These are phyloP conservation scores for Pantherophis guttatus DNA, from an alignment of 2,113 vertebrate species.

Conservation along the genomic window DNA sequence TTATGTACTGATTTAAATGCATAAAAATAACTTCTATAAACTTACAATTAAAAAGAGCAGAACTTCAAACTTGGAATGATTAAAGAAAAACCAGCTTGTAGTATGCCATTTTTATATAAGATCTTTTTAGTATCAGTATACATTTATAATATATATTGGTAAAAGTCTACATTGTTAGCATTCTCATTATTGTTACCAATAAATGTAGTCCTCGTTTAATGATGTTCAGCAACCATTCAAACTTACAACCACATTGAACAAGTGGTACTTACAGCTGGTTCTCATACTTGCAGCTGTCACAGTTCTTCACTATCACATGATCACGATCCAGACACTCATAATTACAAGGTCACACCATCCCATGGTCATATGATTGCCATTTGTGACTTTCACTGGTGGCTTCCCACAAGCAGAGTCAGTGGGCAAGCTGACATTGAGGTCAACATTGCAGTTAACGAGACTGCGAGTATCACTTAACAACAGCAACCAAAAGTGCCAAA, in stretches of 20 bases:
- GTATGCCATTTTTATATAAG: neutral
- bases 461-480: neutral
- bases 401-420: neutral
- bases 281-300: neutral
- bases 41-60: neutral
- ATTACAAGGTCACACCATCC: neutral
- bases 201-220: neutral
- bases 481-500: neutral
- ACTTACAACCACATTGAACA: neutral
- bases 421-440: neutral
- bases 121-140: neutral
- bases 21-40: neutral
- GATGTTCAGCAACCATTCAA: neutral
- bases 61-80: neutral
- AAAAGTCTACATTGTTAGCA: neutral
- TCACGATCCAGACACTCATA: neutral
- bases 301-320: neutral
- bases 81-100: neutral
- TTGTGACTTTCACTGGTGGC: neutral
- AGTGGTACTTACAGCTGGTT: neutral
- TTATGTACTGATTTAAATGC: neutral
- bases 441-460: neutral
- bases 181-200: neutral
- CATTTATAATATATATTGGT: neutral
- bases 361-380: neutral